phyloP scores from a whole-genome alignment of 1,140 invertebrate genomes.

The Paracyclopina nana region DNA sequence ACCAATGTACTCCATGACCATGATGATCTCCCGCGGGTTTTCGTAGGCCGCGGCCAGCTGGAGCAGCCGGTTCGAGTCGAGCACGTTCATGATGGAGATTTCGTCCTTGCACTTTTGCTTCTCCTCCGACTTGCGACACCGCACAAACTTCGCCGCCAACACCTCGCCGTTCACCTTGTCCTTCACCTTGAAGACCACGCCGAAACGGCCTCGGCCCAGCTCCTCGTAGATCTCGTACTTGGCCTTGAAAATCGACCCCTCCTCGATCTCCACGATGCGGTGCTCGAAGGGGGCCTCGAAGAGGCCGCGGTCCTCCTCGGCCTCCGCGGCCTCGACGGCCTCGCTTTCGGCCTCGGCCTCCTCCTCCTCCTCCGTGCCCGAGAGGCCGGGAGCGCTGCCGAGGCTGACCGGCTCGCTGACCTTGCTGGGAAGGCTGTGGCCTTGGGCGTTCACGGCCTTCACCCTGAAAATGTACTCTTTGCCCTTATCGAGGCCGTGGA shows the following conservation, averaged over 20 bases:
- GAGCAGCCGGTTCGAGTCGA: constrained; percentile 71
- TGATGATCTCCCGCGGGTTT: constrained; percentile 57
- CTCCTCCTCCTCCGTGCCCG: constrained; percentile 19
- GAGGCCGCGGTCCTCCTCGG: constrained; percentile 16
- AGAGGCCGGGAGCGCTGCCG: background rate
- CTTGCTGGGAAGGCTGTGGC: constrained; percentile 43
- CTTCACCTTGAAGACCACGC: constrained; percentile 47
- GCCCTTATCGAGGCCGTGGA: constrained; percentile 27
- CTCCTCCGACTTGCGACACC: constrained; percentile 54
- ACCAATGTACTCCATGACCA: constrained; percentile 80
- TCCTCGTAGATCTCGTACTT: constrained; percentile 45
- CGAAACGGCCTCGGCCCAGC: constrained; percentile 59
- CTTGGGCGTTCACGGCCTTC: constrained; percentile 53
- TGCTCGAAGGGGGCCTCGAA: constrained; percentile 22
- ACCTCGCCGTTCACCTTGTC: constrained; percentile 45
- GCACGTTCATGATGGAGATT: constrained; percentile 71
- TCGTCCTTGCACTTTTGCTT: constrained; percentile 68
- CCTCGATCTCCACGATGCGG: constrained; percentile 28
- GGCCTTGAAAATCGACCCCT: constrained; percentile 34
- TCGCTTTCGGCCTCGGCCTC: constrained; percentile 26
- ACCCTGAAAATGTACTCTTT: constrained; percentile 47
- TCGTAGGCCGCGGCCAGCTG: constrained; percentile 71
- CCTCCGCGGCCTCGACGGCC: constrained; percentile 22
- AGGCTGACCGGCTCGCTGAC: constrained; percentile 28
- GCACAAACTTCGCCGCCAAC: constrained; percentile 78